Evolutionary conservation across 2,888 invertebrate species (phyloP).

Genomic region (Andrena praecox): DNA sequence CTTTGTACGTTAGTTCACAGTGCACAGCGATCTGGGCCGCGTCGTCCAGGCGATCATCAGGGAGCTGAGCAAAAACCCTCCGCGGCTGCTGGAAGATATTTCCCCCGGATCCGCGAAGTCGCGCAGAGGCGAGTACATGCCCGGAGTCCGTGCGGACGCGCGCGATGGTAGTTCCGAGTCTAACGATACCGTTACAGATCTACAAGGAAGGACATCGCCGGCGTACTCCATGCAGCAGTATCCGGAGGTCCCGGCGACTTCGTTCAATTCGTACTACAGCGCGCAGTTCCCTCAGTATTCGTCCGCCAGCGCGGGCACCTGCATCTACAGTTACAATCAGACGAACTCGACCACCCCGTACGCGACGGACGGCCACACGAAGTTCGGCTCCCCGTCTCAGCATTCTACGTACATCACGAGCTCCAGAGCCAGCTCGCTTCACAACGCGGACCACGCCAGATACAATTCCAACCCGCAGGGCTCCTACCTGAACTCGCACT

Average conservation of each 20-base stretch:
- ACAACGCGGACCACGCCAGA: slow-evolving; percentile 69
- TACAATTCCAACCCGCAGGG: slow-evolving; percentile 79
- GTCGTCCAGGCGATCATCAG: slow-evolving; percentile 93
- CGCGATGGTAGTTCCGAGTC: background rate
- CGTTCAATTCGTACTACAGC: slow-evolving; percentile 80
- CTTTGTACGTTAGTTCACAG: slow-evolving; percentile 86
- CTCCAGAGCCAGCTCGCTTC: slow-evolving; percentile 68
- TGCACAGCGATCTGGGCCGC: slow-evolving; percentile 92
- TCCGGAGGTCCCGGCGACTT: slow-evolving; percentile 78
- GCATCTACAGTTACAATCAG: slow-evolving; percentile 81
- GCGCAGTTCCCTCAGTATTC: slow-evolving; percentile 80
- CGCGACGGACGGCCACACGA: slow-evolving; percentile 64
- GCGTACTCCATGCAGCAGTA: slow-evolving; percentile 80
- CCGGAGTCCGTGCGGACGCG: no score
- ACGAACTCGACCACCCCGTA: slow-evolving; percentile 76
- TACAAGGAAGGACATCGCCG: slow-evolving; percentile 80
- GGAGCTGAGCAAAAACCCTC: slow-evolving; percentile 90
- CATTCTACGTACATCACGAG: slow-evolving; percentile 71
- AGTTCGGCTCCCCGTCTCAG: slow-evolving; percentile 73
- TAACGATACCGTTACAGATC: slow-evolving; percentile 71
- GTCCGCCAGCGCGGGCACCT: slow-evolving; percentile 76
- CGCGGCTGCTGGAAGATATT: slow-evolving; percentile 84
- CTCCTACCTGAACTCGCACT: slow-evolving; percentile 78
- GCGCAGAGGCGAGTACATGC: slow-evolving; percentile 76
- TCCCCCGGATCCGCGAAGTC: slow-evolving; percentile 74